phyloP scores from a whole-genome alignment of 92 coral and sea anemone genomes.

The Metridium senile region DNA sequence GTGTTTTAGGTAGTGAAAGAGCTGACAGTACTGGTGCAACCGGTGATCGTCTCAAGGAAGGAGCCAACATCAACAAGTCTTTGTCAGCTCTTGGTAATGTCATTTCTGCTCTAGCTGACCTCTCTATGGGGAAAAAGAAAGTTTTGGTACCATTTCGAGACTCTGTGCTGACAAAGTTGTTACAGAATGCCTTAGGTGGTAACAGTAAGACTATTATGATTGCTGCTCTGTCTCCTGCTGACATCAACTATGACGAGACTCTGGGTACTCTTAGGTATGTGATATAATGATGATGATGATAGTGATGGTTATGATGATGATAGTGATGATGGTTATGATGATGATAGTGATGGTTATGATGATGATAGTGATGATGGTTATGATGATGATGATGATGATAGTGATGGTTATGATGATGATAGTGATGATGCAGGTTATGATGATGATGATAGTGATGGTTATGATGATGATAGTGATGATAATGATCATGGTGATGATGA shows the following conservation, averaged over 20 bases:
- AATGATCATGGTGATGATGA: neutral
- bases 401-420: neutral
- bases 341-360: neutral
- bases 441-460: neutral
- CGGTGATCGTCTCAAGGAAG: constrained; percentile 96
- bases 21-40: constrained; percentile 99
- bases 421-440: neutral
- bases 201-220: constrained; percentile 99
- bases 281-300: neutral
- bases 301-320: neutral
- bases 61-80: constrained; percentile 99
- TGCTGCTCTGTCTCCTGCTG: constrained; percentile 98
- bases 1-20: constrained; percentile 88
- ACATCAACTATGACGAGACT: constrained; percentile 98
- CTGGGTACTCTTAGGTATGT: constrained; percentile 88
- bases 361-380: neutral
- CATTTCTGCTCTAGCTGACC: constrained; percentile 95
- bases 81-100: constrained; percentile 97
- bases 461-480: neutral
- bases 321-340: neutral
- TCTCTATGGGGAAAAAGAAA: constrained; percentile 98
- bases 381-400: neutral
- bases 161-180: constrained; percentile 92
- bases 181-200: constrained; percentile 99
- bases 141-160: constrained; percentile 98